Evolutionary conservation across 2,888 invertebrate genomes (phyloP), one percentile per base, ranked within the genome.

Genomic region (Plagodis pulveraria): DNA sequence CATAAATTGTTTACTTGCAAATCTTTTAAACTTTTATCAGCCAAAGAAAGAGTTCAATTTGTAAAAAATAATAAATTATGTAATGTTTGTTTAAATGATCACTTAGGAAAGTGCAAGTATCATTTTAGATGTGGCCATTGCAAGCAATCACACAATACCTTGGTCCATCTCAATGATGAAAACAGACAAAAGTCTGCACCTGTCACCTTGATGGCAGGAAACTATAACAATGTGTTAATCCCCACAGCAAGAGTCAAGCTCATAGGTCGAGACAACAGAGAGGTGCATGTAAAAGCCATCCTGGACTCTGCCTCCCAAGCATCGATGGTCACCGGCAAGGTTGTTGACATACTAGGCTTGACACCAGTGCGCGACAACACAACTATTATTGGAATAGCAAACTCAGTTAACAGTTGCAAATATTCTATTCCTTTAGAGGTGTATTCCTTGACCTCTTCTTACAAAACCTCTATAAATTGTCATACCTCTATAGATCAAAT

Each of bases 151-250:
- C 49, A 49, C 49, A 49, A 49, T 40, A 40, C 49, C 6, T n/a
- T 49, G 32, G 32, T 49, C 7, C 49, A 49, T 41, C 38, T 38
- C 38, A n/a, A 42, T 9, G 50, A 50, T 50, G 50, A 50, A 42
- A n/a, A 33, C 22, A 40, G 22, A 11, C 48, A 36, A 38, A 42
- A 42, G 41, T 42, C 41, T 42, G 41, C 41, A 42, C 41, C 41
- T 42, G 41, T 42, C n/a, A 42, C 41, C 41, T 42, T 42, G 41
- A 42, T 42, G 41, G 41, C 41, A 42, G 41, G 41, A n/a, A 42
- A 42, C n/a, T 42, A 42, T 42, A 42, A 42, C n/a, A 42, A 42
- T 42, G 41, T 42, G 41, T 42, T 42, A 42, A 8, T n/a, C n/a
- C 38, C 48, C 48, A 48, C 48, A 38, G 48, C 35, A 10, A 47